phyloP scores from a whole-genome alignment of 2,797 vertebrate species.

The Cheirogaleus major region DNA sequence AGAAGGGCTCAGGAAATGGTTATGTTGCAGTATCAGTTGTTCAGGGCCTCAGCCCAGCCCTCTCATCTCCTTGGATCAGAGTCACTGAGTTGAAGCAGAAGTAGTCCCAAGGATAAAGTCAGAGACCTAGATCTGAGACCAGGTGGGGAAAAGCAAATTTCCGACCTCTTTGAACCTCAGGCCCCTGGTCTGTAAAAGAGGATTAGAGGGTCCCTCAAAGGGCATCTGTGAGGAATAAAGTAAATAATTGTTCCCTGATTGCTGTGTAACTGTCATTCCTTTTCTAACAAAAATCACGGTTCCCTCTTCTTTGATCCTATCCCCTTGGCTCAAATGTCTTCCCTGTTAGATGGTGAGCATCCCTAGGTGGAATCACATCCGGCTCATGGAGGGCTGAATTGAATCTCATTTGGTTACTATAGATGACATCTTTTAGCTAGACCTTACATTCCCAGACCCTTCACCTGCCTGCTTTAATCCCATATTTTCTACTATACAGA shows the following conservation, averaged over 20 bases:
- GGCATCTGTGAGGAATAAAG: neutral
- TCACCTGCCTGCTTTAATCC: neutral
- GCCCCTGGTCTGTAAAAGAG: neutral
- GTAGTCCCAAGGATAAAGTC: neutral
- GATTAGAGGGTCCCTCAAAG: neutral
- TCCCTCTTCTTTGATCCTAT: neutral
- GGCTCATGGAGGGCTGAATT: neutral
- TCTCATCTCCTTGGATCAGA: neutral
- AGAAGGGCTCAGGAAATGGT: neutral
- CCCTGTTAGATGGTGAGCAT: neutral
- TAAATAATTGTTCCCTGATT: neutral
- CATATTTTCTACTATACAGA: neutral
- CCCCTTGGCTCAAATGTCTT: slow-evolving; percentile 8
- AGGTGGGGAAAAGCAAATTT: neutral
- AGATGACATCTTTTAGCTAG: slow-evolving; percentile 22
- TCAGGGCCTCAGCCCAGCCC: neutral
- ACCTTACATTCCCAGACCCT: neutral
- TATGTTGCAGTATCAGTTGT: neutral
- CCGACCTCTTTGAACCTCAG: neutral
- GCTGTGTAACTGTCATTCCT: neutral
- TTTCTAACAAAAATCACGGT: slow-evolving; percentile 20
- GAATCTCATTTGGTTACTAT: neutral
- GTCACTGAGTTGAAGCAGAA: neutral
- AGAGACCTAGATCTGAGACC: slow-evolving; percentile 6
- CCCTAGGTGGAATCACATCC: neutral